These are phyloP conservation scores for Catocala nupta DNA, from an alignment of 2,888 invertebrate genomes.

Conservation along the genomic window DNA sequence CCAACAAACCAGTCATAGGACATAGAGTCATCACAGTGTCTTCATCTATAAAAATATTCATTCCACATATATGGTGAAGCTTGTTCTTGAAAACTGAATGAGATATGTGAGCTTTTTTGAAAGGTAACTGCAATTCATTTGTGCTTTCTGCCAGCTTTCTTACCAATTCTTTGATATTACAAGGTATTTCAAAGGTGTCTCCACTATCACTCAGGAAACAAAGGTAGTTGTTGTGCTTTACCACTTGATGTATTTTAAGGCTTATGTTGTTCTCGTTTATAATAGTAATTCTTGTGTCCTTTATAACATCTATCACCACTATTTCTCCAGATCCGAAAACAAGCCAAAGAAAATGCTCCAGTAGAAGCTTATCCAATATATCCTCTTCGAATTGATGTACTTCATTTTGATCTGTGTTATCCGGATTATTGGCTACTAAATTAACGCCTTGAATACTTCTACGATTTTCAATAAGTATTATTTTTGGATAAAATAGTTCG, in stretches of 20 bases:
- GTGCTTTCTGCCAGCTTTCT: constrained; percentile 55
- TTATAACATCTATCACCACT: constrained; percentile 60
- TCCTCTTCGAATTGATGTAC: constrained; percentile 58
- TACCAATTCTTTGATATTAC: constrained; percentile 55
- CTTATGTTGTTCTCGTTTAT: constrained; percentile 56
- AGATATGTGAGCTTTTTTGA: constrained; percentile 57
- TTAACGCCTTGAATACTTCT: constrained; percentile 55
- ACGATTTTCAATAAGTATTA: constrained; percentile 64
- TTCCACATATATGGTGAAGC: constrained; percentile 53
- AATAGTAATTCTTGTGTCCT: constrained; percentile 58
- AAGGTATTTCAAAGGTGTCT: constrained; percentile 62
- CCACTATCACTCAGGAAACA: constrained; percentile 73
- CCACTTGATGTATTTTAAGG: constrained; percentile 65
- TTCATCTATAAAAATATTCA: constrained; percentile 57
- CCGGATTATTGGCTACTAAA: constrained; percentile 53
- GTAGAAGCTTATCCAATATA: constrained; percentile 61
- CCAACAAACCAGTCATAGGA: constrained; percentile 65
- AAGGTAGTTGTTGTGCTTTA: constrained; percentile 52
- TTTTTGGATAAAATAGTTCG: constrained; percentile 69
- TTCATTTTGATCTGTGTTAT: constrained; percentile 33
- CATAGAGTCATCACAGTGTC: constrained; percentile 63
- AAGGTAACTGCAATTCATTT: constrained; percentile 53
- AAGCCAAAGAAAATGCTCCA: constrained; percentile 70
- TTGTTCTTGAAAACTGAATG: constrained; percentile 30
- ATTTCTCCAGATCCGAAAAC: constrained; percentile 68